Evolutionary conservation across 2,113 vertebrate species (phyloP).

Genomic region (Odontophorus gujanensis): DNA sequence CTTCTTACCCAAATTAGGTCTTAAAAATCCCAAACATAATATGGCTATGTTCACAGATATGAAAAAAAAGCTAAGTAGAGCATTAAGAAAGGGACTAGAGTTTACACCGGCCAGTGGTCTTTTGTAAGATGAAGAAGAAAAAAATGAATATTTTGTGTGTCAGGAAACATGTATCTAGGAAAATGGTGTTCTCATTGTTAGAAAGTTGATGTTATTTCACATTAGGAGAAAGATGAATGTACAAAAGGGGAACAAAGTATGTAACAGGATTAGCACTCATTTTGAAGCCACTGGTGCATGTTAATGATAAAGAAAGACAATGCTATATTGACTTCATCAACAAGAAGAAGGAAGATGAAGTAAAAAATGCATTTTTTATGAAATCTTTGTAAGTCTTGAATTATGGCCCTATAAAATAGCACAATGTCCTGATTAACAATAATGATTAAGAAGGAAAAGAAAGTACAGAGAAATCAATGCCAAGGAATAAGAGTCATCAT

Average conservation of each 20-base stretch:
- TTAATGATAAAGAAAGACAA: slow-evolving; percentile 14
- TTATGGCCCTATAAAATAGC: neutral
- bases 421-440: neutral
- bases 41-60: neutral
- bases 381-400: neutral
- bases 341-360: neutral
- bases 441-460: neutral
- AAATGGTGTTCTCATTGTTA: neutral
- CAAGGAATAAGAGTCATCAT: neutral
- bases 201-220: neutral
- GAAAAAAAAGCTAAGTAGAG: neutral
- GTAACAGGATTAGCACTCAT: slow-evolving; percentile 1
- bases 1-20: neutral
- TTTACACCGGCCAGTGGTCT: neutral
- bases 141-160: neutral
- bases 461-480: neutral
- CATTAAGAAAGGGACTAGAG: neutral
- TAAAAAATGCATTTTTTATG: neutral
- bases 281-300: neutral
- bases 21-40: neutral
- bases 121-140: neutral
- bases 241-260: neutral
- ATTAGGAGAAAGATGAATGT: neutral
- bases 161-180: neutral
- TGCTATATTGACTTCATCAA: neutral